phyloP scores from a whole-genome alignment of 2,113 vertebrate species.

The Larimichthys crocea region DNA sequence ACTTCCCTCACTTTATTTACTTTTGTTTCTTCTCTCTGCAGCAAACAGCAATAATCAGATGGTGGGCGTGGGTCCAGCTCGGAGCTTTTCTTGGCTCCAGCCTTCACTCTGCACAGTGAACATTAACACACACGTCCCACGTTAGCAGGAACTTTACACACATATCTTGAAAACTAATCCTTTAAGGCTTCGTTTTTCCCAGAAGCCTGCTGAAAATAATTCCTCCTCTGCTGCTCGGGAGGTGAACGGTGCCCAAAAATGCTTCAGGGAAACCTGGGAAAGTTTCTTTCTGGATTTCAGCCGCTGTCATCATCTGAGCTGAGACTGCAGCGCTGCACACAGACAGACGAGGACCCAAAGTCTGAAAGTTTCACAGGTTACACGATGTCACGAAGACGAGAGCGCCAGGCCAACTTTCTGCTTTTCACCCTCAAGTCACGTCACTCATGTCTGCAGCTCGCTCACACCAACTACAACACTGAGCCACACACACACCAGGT shows the following conservation, averaged over 20 bases:
- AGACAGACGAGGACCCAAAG: too few species aligned
- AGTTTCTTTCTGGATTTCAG: constrained; percentile 69
- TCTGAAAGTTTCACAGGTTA: constrained; percentile 38
- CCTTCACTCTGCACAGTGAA: neutral
- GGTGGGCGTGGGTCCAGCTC: constrained; percentile 3
- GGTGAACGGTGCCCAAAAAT: constrained; percentile 47
- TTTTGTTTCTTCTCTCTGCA: constrained; percentile 13
- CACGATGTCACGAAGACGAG: too few species aligned
- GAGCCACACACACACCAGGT: too few species aligned
- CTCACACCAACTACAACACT: too few species aligned
- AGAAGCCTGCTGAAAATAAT: constrained; percentile 52
- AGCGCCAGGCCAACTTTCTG: neutral
- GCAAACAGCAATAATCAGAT: constrained; percentile 39
- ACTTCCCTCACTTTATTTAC: constrained; percentile 16
- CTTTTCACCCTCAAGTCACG: constrained; percentile 13
- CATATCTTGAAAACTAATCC: constrained; percentile 51
- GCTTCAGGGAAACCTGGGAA: constrained; percentile 69
- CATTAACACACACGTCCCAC: constrained; percentile 35
- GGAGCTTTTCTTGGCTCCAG: constrained; percentile 28
- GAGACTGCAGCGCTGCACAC: constrained; percentile 12
- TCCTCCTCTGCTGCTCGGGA: constrained; percentile 50
- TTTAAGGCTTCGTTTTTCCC: constrained; percentile 60
- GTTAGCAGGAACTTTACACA: constrained; percentile 19
- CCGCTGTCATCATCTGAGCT: constrained; percentile 71
- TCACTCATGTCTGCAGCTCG: too few species aligned